Percentiles rank a stretch among this genome's conserved stretches.
Evolutionary conservation across 2,113 vertebrate genomes (phyloP).

Genomic region (Apteryx mantelli): DNA sequence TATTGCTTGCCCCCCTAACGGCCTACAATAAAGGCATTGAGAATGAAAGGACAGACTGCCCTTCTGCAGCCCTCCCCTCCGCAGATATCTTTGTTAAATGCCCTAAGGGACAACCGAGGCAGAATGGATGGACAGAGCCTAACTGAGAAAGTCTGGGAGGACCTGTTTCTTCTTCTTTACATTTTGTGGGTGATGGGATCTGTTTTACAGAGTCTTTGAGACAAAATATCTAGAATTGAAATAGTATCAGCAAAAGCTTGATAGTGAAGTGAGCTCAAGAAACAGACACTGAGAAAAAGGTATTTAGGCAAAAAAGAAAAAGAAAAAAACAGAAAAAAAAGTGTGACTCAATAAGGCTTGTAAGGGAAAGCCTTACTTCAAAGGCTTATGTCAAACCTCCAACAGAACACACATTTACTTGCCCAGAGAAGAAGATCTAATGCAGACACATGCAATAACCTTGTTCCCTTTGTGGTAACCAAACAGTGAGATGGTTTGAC

Average conservation of each 20-base stretch:
- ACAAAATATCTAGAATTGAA: background rate
- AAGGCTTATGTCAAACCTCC: background rate
- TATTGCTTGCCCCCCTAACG: background rate
- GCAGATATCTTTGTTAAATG: background rate
- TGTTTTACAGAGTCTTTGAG: background rate
- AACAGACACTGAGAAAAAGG: background rate
- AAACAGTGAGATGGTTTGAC: background rate
- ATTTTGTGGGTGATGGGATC: background rate
- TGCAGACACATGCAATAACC: background rate
- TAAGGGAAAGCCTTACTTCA: background rate
- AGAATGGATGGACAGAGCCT: background rate
- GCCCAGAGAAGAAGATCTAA: background rate
- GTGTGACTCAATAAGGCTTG: rapidly evolving
- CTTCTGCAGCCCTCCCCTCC: background rate
- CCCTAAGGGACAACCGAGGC: background rate
- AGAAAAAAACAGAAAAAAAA: no score
- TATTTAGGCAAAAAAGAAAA: background rate
- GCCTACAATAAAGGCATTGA: background rate
- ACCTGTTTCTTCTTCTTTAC: background rate
- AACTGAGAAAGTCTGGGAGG: background rate
- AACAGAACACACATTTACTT: background rate
- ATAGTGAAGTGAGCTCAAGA: background rate
- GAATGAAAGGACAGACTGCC: background rate
- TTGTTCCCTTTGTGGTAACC: background rate
- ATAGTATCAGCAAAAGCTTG: background rate